Evolutionary conservation across 2,113 vertebrate species (phyloP), one percentile per base, ranked within the genome.

Genomic region (Ammospiza caudacuta): DNA sequence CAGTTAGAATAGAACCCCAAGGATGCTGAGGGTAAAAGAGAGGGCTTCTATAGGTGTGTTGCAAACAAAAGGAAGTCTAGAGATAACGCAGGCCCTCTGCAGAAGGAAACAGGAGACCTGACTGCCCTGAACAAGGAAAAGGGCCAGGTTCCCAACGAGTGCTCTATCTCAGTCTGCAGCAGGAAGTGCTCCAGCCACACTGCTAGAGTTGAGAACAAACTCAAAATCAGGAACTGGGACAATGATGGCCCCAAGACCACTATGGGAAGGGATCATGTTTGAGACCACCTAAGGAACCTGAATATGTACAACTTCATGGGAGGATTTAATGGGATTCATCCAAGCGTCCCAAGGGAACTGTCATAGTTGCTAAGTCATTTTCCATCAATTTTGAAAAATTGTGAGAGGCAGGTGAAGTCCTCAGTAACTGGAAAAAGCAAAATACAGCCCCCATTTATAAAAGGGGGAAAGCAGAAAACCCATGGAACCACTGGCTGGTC

Each of bases 301-400:
- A 51, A 17, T 43, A 29, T 14, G 17, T 31, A 39, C 15, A 46
- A 62, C 5, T 28, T 22, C 15, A 16, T 39, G 23, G 37, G 18
- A 83, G 21, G 24, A 54, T 4, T 22, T 33, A 27, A 28, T 61
- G 31, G 33, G 28, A 29, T 62, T 46, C 33, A 17, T 87, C 33
- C 2, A 4, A 37, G 13, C 12, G 10, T 20, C 9, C 28, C 3
- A 1, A 46, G 47, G 15, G 19, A 39, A 3, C 9, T 54, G 11
- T 46, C 58, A 63, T 14, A 22, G 9, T 23, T 62, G 28, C 39
- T 54, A 39, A 54, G 23, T 4, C 15, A 54, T 44, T 78, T 78
- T 46, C 33, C 28, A n/a, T 54, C 10, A 24, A 24, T 46, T 54
- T n/a, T 39, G 39, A 55, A 78, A 70, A 70, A 47, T 14, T n/a